Conservation (phyloP, 2,888 invertebrate species). For the Campoletis raptor region DNA sequence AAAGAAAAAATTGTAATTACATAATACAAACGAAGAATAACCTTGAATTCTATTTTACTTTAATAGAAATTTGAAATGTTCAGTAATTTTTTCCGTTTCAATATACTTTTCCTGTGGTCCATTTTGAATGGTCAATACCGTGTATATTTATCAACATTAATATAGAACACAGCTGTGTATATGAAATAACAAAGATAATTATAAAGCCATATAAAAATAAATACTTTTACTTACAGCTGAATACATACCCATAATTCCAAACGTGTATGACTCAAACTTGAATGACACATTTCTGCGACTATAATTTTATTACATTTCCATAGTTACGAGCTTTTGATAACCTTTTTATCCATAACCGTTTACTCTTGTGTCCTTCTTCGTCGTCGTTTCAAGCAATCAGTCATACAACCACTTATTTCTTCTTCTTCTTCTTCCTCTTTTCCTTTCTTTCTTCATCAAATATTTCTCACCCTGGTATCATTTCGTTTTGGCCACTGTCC, state of each 20-base stretch:
- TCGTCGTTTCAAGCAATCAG: background rate
- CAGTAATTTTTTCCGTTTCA: too few relatives aligned
- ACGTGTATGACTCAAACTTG: background rate
- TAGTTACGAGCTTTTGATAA: constrained; percentile 39
- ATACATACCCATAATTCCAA: background rate
- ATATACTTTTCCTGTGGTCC: too few relatives aligned
- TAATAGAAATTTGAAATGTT: too few relatives aligned
- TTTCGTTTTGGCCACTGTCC: constrained; percentile 3
- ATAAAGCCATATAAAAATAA: constrained; percentile 8
- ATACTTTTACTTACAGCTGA: background rate
- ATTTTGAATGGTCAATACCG: too few relatives aligned
- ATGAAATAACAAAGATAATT: background rate
- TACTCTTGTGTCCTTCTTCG: background rate
- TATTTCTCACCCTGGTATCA: background rate
- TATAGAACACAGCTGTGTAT: background rate
- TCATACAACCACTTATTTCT: background rate
- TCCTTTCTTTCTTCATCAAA: background rate
- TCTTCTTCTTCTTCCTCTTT: background rate
- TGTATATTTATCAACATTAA: too few relatives aligned
- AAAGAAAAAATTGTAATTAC: too few relatives aligned
- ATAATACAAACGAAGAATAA: too few relatives aligned
- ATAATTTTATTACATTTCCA: constrained; percentile 47
- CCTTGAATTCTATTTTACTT: too few relatives aligned
- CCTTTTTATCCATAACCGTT: constrained; percentile 43
- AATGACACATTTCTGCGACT: constrained; percentile 19